Percentiles rank a stretch among this genome's conserved stretches.
These are phyloP conservation scores for Pituophis catenifer DNA, from an alignment of 2,113 vertebrate species.

Conservation along the genomic window DNA sequence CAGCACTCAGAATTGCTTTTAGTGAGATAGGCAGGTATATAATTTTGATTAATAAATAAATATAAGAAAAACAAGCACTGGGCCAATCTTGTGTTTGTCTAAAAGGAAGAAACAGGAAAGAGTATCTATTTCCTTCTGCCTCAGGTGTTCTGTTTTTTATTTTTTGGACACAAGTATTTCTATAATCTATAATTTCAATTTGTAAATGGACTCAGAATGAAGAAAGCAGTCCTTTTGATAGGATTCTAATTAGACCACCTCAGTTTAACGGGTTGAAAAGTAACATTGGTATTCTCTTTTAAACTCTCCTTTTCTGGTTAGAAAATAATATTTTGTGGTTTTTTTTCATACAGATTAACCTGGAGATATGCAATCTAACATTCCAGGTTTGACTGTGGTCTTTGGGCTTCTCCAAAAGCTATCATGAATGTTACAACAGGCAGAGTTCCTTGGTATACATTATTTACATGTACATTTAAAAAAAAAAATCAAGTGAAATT, in stretches of 20 bases:
- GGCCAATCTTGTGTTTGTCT: no score
- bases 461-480: not conserved
- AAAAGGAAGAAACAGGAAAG: no score
- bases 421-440: not conserved
- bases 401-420: not conserved
- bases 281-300: not conserved
- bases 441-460: not conserved
- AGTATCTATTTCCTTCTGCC: no score
- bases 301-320: not conserved
- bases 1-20: no score
- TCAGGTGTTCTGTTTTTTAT: not conserved
- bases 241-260: not conserved
- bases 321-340: not conserved
- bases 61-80: no score
- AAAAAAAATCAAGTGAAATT: not conserved
- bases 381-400: not conserved
- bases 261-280: not conserved
- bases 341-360: not conserved
- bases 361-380: not conserved
- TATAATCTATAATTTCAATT: not conserved
- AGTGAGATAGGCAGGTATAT: no score
- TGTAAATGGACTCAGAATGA: not conserved
- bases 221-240: not conserved
- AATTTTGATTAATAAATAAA: no score
- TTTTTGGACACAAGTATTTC: not conserved